Base-by-base conservation (phyloP, 2,797 vertebrate genomes). In the Phalanger gymnotis region DNA sequence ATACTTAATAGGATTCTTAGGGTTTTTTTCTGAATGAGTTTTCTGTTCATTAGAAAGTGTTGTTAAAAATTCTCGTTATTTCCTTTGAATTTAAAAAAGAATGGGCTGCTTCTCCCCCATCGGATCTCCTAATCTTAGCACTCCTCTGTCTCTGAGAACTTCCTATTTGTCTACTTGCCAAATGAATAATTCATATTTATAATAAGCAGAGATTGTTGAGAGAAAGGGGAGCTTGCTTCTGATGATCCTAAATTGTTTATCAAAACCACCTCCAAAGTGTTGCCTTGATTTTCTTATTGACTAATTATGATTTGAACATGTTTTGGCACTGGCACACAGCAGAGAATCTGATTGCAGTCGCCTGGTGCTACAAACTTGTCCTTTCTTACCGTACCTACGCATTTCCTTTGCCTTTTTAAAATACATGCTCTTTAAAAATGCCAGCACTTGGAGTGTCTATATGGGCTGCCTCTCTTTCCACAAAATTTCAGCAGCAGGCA, bases 161-260 rank as follows among this genome's bases (percentile, higher is more conserved):
- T 94, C 30, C 22, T 92, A 95, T 96, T 92, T 97, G 61, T 66
- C 27, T 96, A 97, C 92, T 91, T 94, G 22, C 81, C 54, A 96
- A 58, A 97, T 98, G 94, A 98, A 96, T 96, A 97, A 97, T 96
- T 97, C 96, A 98, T 97, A 94, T 96, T 95, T 96, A 13, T 95
- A 97, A 95, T 95, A 97, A 97, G 95, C 90, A 96, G 73, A 95
- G 34, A 96, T 96, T 97, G 94, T 10, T 40, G n/a, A 52, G 81
- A 95, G 90, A 96, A 91, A 92, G 92, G 94, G 25, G 51, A 95
- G 93, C 81, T 96, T 57, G 92, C 90, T 95, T 96, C 92, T 96
- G 95, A 95, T 96, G 30, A 97, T 92, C 93, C 11, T 93, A 81
- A 94, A 28, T 2, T 94, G 94, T 55, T 94, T 10, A 93, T 94